Conservation (phyloP, 2,888 invertebrate genomes). For the Gibbula magus region DNA sequence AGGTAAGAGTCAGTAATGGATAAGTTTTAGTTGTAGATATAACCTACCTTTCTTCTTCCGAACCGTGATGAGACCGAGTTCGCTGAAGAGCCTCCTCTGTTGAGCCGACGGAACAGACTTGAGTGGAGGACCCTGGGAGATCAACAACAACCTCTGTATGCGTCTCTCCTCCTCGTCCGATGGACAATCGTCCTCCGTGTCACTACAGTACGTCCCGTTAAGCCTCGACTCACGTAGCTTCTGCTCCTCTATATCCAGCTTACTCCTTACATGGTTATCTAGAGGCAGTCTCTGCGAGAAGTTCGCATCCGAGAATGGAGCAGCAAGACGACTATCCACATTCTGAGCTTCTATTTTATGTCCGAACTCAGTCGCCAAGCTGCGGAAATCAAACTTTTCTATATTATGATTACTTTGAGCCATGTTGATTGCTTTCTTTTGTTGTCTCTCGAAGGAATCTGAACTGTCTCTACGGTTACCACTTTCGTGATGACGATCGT, state of each 20-base stretch:
- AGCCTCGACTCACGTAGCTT: slow-evolving; percentile 59
- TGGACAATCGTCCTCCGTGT: slow-evolving; percentile 59
- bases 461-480: neutral
- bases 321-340: neutral
- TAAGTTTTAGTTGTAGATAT: too few relatives aligned
- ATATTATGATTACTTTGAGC: slow-evolving; percentile 37
- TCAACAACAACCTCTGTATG: slow-evolving; percentile 56
- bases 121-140: slow-evolving; percentile 67
- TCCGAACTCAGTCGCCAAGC: slow-evolving; percentile 30
- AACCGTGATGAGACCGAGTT: slow-evolving; percentile 66
- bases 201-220: slow-evolving; percentile 47
- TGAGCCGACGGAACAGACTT: slow-evolving; percentile 63
- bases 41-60: slow-evolving; percentile 62
- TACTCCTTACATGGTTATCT: slow-evolving; percentile 49
- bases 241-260: slow-evolving; percentile 70
- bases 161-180: slow-evolving; percentile 61
- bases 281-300: neutral
- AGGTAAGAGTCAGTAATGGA: too few relatives aligned
- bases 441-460: neutral
- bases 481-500: neutral
- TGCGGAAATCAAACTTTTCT: slow-evolving; percentile 45
- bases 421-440: neutral
- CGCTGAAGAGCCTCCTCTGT: slow-evolving; percentile 64
- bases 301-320: neutral
- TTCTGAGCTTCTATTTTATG: neutral